phyloP scores from a whole-genome alignment of 2,113 vertebrate genomes.

The Eidolon helvum region DNA sequence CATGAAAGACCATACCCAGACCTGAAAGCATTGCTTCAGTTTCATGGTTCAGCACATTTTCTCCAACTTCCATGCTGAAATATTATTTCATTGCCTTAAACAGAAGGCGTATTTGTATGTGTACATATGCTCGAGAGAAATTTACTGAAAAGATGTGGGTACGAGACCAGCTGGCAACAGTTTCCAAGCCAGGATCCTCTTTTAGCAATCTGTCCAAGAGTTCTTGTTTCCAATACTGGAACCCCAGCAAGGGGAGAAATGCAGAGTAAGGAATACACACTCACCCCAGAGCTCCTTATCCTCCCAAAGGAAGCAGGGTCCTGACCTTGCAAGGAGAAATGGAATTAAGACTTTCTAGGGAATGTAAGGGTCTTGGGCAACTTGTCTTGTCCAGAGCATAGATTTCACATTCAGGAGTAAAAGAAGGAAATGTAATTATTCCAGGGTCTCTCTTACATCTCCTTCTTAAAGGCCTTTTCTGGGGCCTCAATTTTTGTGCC shows the following conservation, averaged over 20 bases:
- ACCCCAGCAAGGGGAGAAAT: not conserved
- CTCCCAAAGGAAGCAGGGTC: not conserved
- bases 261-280: not conserved
- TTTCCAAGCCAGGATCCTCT: constrained; percentile 58
- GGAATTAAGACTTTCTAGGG: not conserved
- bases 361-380: not conserved
- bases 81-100: constrained; percentile 53
- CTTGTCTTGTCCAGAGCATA: not conserved
- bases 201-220: constrained; percentile 50
- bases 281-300: not conserved
- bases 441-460: not conserved
- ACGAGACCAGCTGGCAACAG: constrained; percentile 72
- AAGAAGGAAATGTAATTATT: not conserved
- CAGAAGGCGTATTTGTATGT: constrained; percentile 79
- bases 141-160: constrained; percentile 80
- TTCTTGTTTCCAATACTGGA: not conserved
- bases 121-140: constrained; percentile 77
- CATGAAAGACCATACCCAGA: not conserved
- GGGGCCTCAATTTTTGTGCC: not conserved
- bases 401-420: not conserved
- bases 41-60: constrained; percentile 18
- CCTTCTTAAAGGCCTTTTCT: not conserved
- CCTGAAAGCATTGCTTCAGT: not conserved
- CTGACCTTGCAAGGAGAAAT: not conserved
- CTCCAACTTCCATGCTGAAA: constrained; percentile 12